Percentiles rank a stretch among this genome's conserved stretches.
Conservation (phyloP, 2,113 vertebrate genomes). For the Todiramphus saurophagus region DNA sequence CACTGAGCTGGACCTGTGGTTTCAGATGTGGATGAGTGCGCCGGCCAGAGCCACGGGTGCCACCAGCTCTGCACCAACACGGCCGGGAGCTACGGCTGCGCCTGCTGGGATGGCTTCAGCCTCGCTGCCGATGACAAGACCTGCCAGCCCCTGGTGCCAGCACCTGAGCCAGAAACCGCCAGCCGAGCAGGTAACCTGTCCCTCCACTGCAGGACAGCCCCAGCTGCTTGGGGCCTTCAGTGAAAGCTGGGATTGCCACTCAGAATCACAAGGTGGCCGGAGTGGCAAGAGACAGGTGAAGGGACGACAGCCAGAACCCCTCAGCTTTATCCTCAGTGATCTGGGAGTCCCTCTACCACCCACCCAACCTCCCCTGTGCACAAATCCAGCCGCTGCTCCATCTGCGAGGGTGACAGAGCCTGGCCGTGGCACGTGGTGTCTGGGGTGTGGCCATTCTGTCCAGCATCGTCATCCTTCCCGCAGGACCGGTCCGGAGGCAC, state of each 20-base stretch:
- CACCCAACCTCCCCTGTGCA: neutral
- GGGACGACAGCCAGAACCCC: neutral
- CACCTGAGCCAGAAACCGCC: neutral
- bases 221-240: rapidly evolving
- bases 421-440: neutral
- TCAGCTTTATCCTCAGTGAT: neutral
- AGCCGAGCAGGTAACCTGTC: constrained; percentile 53
- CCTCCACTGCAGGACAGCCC: rapidly evolving
- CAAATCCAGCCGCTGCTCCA: neutral
- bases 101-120: constrained; percentile 76
- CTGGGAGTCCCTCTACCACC: neutral
- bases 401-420: neutral
- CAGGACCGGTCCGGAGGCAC: neutral
- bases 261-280: neutral
- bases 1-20: neutral
- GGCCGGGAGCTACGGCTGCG: constrained; percentile 81
- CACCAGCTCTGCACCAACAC: constrained; percentile 84
- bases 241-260: neutral
- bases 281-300: neutral
- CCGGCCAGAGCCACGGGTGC: constrained; percentile 65
- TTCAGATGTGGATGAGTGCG: constrained; percentile 88
- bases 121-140: constrained; percentile 62
- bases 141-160: constrained; percentile 59
- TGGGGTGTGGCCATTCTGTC: neutral
- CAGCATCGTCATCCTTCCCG: rapidly evolving